Evolutionary conservation across 1,140 invertebrate genomes (phyloP).

Genomic region (Xylocopa sonorina): DNA sequence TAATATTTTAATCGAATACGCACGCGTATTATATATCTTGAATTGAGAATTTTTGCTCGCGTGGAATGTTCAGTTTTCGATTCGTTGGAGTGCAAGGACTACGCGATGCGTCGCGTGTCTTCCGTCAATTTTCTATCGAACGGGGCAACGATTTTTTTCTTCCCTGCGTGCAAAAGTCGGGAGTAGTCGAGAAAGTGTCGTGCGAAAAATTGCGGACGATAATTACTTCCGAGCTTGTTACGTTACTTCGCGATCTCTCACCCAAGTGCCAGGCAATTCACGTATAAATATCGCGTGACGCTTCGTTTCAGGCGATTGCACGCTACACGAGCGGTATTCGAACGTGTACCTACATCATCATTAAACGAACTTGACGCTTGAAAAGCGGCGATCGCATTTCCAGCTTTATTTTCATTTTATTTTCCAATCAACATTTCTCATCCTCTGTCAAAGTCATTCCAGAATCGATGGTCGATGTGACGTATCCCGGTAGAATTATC

Average conservation of each 20-base stretch:
- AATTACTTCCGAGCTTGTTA: background rate
- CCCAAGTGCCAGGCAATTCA: constrained; percentile 20
- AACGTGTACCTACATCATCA: background rate
- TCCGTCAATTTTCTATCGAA: background rate
- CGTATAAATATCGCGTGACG: background rate
- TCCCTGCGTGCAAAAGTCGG: background rate
- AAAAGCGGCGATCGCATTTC: background rate
- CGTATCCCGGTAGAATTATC: constrained; percentile 39
- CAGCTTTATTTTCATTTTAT: background rate
- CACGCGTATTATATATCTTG: too few relatives aligned
- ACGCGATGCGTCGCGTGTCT: background rate
- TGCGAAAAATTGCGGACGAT: background rate
- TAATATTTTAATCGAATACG: too few relatives aligned
- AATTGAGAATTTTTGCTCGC: too few relatives aligned
- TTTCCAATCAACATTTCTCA: background rate
- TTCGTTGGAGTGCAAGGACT: background rate
- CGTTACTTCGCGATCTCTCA: constrained; percentile 4
- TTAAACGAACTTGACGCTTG: background rate
- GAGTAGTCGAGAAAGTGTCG: background rate
- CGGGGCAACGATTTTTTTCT: background rate
- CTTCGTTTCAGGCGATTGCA: background rate
- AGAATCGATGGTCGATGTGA: constrained; percentile 47
- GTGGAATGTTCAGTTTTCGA: background rate
- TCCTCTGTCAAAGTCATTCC: background rate
- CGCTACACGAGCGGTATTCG: background rate